These are phyloP conservation scores for Pachyuromys duprasi DNA, from an alignment of 2,797 vertebrate species.

Conservation along the genomic window DNA sequence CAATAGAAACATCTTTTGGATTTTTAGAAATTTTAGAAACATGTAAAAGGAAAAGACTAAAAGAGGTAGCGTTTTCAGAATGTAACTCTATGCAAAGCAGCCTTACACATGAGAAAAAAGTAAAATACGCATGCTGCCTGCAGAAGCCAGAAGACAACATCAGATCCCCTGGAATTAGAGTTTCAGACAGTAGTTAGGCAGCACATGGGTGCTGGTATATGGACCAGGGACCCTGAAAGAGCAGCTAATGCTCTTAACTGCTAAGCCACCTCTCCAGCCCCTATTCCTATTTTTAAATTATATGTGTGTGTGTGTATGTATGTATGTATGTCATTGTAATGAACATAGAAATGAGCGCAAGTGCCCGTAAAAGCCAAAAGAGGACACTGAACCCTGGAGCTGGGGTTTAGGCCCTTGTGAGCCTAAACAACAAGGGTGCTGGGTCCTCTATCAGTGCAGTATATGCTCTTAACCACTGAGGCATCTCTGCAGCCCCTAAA, in stretches of 20 bases:
- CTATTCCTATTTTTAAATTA: not conserved
- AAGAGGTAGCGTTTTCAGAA: not conserved
- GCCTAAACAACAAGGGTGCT: not conserved
- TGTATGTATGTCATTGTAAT: not conserved
- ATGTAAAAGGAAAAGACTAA: slow-evolving; percentile 59
- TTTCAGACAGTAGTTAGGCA: not conserved
- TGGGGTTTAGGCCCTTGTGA: not conserved
- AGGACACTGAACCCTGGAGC: not conserved
- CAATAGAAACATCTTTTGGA: not conserved
- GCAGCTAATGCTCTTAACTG: not conserved
- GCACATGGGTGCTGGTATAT: not conserved
- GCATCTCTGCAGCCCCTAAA: not conserved
- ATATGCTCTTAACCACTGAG: not conserved
- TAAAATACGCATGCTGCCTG: not conserved
- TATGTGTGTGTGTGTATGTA: not conserved
- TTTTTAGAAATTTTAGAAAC: slow-evolving; percentile 38
- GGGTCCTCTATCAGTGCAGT: not conserved
- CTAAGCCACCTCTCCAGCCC: not conserved
- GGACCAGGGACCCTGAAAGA: not conserved
- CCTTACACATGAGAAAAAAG: too few relatives aligned
- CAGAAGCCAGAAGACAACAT: not conserved
- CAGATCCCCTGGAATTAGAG: not conserved
- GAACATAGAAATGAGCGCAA: not conserved
- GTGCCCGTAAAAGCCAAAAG: not conserved
- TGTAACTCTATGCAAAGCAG: too few relatives aligned